Conservation (phyloP, 1,140 invertebrate genomes). For the Sinonovacula constricta region DNA sequence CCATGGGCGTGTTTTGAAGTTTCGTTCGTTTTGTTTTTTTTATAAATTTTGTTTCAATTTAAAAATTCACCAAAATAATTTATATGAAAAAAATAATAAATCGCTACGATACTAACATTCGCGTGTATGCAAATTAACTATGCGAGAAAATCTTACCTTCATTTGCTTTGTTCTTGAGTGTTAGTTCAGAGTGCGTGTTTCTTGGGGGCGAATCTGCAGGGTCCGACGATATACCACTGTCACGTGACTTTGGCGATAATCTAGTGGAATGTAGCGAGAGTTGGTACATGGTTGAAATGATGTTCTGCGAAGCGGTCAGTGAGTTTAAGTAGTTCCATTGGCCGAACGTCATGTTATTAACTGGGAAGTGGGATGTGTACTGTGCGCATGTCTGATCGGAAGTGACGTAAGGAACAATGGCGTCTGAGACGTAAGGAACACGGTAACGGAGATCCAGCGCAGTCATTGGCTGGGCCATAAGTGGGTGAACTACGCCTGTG, state of each 20-base stretch:
- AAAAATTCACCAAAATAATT: too few species aligned
- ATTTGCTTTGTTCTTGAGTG: constrained; percentile 16
- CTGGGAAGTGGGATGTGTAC: not conserved
- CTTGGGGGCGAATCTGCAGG: constrained; percentile 1
- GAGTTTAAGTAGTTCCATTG: constrained; percentile 42
- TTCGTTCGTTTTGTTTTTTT: too few species aligned
- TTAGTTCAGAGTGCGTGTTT: constrained; percentile 1
- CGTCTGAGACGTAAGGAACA: constrained; percentile 4
- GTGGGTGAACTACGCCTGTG: too few species aligned
- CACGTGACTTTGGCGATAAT: constrained; percentile 47
- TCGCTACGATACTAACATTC: not conserved
- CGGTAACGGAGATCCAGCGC: too few species aligned
- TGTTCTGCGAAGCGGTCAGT: constrained; percentile 13
- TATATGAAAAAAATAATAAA: not conserved
- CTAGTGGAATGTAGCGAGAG: constrained; percentile 18
- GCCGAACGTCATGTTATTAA: constrained; percentile 14
- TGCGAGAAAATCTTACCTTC: constrained; percentile 8
- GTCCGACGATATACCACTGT: constrained; percentile 43
- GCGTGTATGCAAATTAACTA: not conserved
- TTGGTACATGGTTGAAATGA: constrained; percentile 19
- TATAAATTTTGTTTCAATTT: too few species aligned
- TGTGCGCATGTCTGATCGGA: constrained; percentile 3
- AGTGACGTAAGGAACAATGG: constrained; percentile 25
- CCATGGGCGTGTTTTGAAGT: too few species aligned
- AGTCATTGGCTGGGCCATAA: too few species aligned